Percentiles rank a stretch among this genome's conserved stretches.
These are phyloP conservation scores for Ceraclea dissimilis DNA, from an alignment of 2,888 invertebrate genomes.

Conservation along the genomic window DNA sequence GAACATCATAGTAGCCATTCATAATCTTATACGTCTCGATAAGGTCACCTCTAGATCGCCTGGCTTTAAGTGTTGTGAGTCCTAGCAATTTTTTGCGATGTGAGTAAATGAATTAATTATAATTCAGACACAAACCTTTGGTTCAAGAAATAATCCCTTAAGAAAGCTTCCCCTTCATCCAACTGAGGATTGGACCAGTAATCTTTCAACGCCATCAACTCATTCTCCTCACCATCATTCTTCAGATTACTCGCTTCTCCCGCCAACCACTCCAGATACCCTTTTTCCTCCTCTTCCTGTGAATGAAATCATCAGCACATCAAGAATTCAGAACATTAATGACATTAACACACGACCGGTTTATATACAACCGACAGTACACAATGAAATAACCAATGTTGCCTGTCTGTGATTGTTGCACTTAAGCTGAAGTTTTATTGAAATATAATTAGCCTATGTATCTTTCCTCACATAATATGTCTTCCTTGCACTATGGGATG, in stretches of 20 bases:
- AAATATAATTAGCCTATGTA: no score
- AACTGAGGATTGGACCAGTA: slow-evolving; percentile 81
- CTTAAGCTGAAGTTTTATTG: no score
- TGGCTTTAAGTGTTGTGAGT: no score
- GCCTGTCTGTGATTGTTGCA: no score
- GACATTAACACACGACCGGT: background rate
- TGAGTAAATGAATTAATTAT: background rate
- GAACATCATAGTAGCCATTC: no score
- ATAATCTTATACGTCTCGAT: no score
- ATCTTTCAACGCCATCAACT: slow-evolving; percentile 67
- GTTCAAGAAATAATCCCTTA: slow-evolving; percentile 87
- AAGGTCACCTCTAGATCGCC: no score
- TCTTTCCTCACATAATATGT: no score
- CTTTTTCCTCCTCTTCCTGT: slow-evolving; percentile 30
- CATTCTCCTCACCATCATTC: slow-evolving; percentile 49
- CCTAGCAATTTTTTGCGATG: no score
- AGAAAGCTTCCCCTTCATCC: slow-evolving; percentile 77
- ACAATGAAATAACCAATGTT: no score
- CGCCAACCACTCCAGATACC: slow-evolving; percentile 62
- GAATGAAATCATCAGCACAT: background rate
- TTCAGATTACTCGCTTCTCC: slow-evolving; percentile 62
- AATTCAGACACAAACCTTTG: slow-evolving; percentile 48
- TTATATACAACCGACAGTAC: no score
- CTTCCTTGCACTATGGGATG: no score
- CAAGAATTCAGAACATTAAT: background rate